phyloP scores from a whole-genome alignment of 2,888 invertebrate genomes.

The Aethes cnicana region DNA sequence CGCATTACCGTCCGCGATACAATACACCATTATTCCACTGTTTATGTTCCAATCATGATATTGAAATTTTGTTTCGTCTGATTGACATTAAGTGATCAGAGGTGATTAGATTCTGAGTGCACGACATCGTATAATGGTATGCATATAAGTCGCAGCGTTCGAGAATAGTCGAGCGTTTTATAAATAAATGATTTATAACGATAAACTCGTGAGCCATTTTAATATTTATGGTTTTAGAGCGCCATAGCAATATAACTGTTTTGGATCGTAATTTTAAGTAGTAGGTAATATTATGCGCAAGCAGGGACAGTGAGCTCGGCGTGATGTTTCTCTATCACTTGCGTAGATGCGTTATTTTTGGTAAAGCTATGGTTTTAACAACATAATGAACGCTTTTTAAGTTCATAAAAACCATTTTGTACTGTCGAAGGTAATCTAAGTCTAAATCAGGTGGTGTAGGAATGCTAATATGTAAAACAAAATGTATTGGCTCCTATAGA shows the following conservation, averaged over 20 bases:
- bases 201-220: background rate
- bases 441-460: conserved; percentile 47
- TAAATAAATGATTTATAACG: background rate
- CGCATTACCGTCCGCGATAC: conserved; percentile 60
- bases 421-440: too few relatives aligned
- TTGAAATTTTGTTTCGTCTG: conserved; percentile 57
- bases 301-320: background rate
- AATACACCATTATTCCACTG: conserved; percentile 65
- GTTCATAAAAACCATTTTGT: conserved; percentile 14
- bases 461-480: conserved; percentile 70
- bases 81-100: conserved; percentile 66
- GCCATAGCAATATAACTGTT: background rate
- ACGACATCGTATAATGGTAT: background rate
- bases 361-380: conserved; percentile 3
- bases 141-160: background rate
- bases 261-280: background rate
- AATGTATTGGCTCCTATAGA: conserved; percentile 71
- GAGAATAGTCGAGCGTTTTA: background rate
- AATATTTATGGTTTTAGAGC: background rate
- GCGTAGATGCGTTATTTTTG: background rate
- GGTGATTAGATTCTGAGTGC: conserved; percentile 46
- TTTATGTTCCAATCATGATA: conserved; percentile 67
- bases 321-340: background rate
- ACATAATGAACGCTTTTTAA: conserved; percentile 14
- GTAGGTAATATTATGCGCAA: background rate